Base-by-base conservation (phyloP, 2,797 vertebrate species). In the Syngnathus acus region DNA sequence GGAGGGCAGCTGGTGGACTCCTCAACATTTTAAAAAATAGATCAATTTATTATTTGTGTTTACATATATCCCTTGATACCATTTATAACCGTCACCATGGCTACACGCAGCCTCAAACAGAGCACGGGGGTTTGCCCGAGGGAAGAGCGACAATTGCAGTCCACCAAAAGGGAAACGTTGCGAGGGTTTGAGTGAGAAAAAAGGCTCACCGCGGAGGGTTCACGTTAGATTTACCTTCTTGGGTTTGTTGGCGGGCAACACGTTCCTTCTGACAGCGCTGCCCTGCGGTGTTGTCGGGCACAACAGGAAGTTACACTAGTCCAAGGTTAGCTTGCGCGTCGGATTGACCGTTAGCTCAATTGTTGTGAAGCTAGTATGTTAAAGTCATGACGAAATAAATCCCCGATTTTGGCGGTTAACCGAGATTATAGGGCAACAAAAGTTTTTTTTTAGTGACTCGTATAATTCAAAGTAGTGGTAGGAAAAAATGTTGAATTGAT, bases 1-100 rank as follows among this genome's bases (percentile, higher is more conserved):
- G 96, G 90, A 64, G 98, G 95, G 19, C 93, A 94, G 0, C 93
- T 90, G 37, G 93, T 93, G 1, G 95, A 97, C 86, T 98, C 96
- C 97, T 98, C 19, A 37, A 6, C 16, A 21, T 53, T 54, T 21
- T 13, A 2, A 10, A 23, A 54, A 54, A 48, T 3, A 17, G 6
- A 17, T 17, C 6, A 8, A 17, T 19, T 6, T 6, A 19, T 48
- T 6, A 48, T 48, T 8, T 5, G 17, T 17, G 2, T 17, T 1
- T 17, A 32, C 32, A 32, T 32, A 32, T 32, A 32, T 32, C 32
- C 32, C 3, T 32, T 32, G 32, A 32, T 4, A 32, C 3, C 4
- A 32, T 32, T 32, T 32, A 32, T 32, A 32, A 16, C 1, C 14
- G 45, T 5, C 19, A 10, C 60, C 39, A 9, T 26, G 60, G 21